Percentiles rank a stretch among this genome's conserved stretches.
These are phyloP conservation scores for Gisinianus flammeolus DNA, from an alignment of 2,888 invertebrate genomes.

Conservation along the genomic window DNA sequence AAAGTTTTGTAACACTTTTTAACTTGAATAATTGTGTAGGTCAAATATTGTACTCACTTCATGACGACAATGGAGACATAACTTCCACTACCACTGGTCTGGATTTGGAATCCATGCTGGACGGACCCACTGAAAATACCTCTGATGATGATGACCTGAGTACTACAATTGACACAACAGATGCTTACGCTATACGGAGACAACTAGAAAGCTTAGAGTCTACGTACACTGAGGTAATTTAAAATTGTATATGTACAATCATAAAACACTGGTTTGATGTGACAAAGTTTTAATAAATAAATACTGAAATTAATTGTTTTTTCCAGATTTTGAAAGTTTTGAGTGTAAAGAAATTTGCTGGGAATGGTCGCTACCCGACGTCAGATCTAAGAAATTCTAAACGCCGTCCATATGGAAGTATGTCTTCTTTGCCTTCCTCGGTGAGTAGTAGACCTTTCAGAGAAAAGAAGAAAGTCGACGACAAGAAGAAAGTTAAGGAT, in stretches of 20 bases:
- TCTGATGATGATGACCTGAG: slow-evolving; percentile 74
- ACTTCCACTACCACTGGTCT: slow-evolving; percentile 79
- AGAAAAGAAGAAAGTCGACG: slow-evolving; percentile 72
- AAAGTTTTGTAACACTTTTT: not conserved
- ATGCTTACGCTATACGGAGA: slow-evolving; percentile 77
- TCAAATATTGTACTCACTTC: slow-evolving; percentile 56
- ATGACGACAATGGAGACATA: slow-evolving; percentile 72
- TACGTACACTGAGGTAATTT: slow-evolving; percentile 82
- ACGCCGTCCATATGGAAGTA: slow-evolving; percentile 74
- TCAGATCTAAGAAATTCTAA: slow-evolving; percentile 67
- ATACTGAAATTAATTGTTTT: no score
- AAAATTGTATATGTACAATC: no score
- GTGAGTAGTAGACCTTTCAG: slow-evolving; percentile 78
- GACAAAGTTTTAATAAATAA: no score
- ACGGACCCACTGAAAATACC: slow-evolving; percentile 68
- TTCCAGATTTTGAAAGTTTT: slow-evolving; percentile 68
- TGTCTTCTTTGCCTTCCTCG: slow-evolving; percentile 82
- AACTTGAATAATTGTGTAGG: slow-evolving; percentile 44
- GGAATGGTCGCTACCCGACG: slow-evolving; percentile 64
- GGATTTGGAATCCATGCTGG: slow-evolving; percentile 79
- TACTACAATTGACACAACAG: slow-evolving; percentile 67
- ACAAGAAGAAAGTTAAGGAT: slow-evolving; percentile 76
- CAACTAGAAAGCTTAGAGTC: slow-evolving; percentile 82
- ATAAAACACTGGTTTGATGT: no score
- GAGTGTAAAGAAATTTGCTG: slow-evolving; percentile 67